Conservation (phyloP, 1,140 invertebrate species). For the Antheraea pernyi region DNA sequence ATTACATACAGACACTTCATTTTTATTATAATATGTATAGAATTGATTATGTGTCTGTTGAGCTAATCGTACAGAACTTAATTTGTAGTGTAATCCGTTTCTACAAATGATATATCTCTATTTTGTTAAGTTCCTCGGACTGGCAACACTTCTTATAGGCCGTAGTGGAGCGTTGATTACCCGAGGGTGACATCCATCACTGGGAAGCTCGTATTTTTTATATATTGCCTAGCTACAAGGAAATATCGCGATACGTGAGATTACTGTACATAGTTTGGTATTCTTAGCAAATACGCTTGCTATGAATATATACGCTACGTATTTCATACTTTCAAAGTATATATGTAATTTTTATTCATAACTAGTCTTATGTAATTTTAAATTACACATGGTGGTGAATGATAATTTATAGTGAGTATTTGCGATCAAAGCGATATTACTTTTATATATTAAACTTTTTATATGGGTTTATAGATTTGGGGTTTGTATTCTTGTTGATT, state of each 20-base stretch:
- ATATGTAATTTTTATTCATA: no score
- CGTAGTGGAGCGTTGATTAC: slow-evolving; percentile 32
- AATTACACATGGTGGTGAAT: no score
- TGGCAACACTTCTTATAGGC: slow-evolving; percentile 16
- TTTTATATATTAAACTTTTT: no score
- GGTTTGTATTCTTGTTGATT: no score
- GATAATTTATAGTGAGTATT: no score
- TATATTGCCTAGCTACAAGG: slow-evolving; percentile 26
- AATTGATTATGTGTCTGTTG: not conserved
- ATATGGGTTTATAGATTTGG: no score
- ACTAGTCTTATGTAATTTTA: no score
- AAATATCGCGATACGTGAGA: slow-evolving; percentile 19
- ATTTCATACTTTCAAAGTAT: no score
- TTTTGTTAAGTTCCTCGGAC: slow-evolving; percentile 1
- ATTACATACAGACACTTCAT: no score
- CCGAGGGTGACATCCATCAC: slow-evolving; percentile 37
- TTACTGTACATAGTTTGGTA: not conserved
- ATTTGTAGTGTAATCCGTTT: not conserved
- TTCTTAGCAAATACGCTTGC: not conserved
- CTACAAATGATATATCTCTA: not conserved
- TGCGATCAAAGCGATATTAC: no score
- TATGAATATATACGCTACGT: no score
- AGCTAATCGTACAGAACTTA: not conserved
- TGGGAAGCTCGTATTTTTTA: slow-evolving; percentile 29
- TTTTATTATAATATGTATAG: no score